Percentiles rank a stretch among this genome's conserved stretches.
These are phyloP conservation scores for Diglossa brunneiventris DNA, from an alignment of 2,113 vertebrate genomes.

Conservation along the genomic window DNA sequence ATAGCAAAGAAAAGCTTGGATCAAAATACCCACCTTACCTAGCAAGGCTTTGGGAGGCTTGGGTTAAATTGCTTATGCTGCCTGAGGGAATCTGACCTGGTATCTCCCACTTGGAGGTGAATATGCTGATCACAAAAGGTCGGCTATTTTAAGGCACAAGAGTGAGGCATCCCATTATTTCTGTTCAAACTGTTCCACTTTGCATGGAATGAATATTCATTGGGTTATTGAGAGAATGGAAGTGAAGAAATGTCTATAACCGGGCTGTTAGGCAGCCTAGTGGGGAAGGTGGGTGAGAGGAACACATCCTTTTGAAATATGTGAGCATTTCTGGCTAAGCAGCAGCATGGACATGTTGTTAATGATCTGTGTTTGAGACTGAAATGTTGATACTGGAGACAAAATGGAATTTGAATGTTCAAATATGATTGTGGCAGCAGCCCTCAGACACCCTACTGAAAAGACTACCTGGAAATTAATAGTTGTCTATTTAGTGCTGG, in stretches of 20 bases:
- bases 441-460: neutral
- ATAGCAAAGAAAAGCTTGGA: neutral
- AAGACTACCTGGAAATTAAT: neutral
- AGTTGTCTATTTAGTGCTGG: neutral
- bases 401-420: neutral
- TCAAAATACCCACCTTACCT: neutral
- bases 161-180: constrained; percentile 16
- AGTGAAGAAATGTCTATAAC: neutral
- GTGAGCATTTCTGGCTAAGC: neutral
- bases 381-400: neutral
- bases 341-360: neutral
- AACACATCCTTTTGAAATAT: neutral
- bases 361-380: neutral
- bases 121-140: constrained; percentile 3
- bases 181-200: constrained; percentile 18
- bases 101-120: neutral
- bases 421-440: neutral
- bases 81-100: neutral
- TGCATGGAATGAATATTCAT: constrained; percentile 54
- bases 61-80: neutral
- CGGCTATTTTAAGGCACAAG: neutral
- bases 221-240: neutral
- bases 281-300: neutral
- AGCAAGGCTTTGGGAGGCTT: neutral
- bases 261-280: neutral